Conservation (phyloP, 2,888 invertebrate species). For the Mantis religiosa region DNA sequence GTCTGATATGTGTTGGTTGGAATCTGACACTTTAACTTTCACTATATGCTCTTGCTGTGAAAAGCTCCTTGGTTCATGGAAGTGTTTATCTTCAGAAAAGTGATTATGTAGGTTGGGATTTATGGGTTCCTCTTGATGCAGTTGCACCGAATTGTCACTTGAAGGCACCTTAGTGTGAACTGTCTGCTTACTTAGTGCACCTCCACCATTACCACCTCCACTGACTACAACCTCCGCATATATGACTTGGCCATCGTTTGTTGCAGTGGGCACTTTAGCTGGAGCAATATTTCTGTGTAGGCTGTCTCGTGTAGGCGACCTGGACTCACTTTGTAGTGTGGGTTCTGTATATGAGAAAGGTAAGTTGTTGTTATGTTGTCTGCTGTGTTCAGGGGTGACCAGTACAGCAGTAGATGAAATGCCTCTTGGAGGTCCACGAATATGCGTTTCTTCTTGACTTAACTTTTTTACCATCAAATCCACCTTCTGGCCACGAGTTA, state of each 20-base stretch:
- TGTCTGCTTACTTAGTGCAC: conserved; percentile 44
- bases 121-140: conserved; percentile 43
- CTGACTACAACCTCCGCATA: conserved; percentile 67
- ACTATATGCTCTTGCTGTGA: not conserved
- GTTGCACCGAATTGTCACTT: conserved; percentile 29
- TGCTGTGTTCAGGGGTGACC: conserved; percentile 56
- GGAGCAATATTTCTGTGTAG: not conserved
- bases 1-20: conserved; percentile 61
- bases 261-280: conserved; percentile 9
- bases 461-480: conserved; percentile 72
- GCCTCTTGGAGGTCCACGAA: conserved; percentile 23
- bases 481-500: conserved; percentile 66
- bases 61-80: not conserved
- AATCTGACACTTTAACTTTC: conserved; percentile 29
- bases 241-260: conserved; percentile 51
- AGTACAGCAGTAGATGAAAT: conserved; percentile 36
- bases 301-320: not conserved
- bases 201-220: conserved; percentile 34
- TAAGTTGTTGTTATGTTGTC: conserved; percentile 66
- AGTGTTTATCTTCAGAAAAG: not conserved
- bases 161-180: conserved; percentile 49
- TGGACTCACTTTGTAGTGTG: not conserved
- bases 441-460: conserved; percentile 41
- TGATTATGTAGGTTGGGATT: conserved; percentile 43
- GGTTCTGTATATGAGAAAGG: conserved; percentile 75